Conservation (phyloP, 2,113 vertebrate genomes). For the Amphiprion ocellaris region DNA sequence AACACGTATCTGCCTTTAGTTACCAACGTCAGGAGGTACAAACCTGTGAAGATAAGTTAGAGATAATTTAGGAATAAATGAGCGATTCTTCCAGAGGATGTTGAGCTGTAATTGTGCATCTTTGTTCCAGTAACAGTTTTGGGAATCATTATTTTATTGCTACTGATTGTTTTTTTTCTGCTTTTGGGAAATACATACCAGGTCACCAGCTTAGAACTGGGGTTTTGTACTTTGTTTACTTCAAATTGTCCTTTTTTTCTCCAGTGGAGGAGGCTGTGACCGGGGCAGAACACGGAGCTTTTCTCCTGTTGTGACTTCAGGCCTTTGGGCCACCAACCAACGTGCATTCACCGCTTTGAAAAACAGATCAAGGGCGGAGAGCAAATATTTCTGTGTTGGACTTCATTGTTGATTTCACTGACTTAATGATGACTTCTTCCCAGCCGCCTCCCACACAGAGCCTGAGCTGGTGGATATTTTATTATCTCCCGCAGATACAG, state of each 20-base stretch:
- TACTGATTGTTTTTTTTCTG: constrained; percentile 1
- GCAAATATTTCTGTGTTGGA: constrained; percentile 47
- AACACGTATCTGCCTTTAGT: neutral
- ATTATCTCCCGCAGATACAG: constrained; percentile 51
- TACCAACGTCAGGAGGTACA: neutral
- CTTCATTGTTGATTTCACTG: constrained; percentile 65
- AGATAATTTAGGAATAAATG: neutral
- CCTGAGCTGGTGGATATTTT: constrained; percentile 52
- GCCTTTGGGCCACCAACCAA: constrained; percentile 24
- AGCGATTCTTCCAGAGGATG: neutral
- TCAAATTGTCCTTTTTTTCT: constrained; percentile 17
- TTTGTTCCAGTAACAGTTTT: neutral
- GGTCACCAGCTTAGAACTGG: constrained; percentile 19
- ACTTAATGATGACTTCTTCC: constrained; percentile 74
- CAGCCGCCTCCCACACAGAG: constrained; percentile 59
- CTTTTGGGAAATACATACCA: neutral
- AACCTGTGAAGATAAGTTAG: neutral
- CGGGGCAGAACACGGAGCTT: constrained; percentile 3
- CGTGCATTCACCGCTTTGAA: constrained; percentile 37
- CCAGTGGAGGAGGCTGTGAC: neutral
- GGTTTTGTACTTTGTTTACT: constrained; percentile 39
- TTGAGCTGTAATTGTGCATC: neutral
- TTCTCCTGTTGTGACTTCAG: constrained; percentile 18
- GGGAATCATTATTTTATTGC: constrained; percentile 5
- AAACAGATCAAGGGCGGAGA: constrained; percentile 31